phyloP scores from a whole-genome alignment of 2,888 invertebrate species.

The Pseudanteris insignis region DNA sequence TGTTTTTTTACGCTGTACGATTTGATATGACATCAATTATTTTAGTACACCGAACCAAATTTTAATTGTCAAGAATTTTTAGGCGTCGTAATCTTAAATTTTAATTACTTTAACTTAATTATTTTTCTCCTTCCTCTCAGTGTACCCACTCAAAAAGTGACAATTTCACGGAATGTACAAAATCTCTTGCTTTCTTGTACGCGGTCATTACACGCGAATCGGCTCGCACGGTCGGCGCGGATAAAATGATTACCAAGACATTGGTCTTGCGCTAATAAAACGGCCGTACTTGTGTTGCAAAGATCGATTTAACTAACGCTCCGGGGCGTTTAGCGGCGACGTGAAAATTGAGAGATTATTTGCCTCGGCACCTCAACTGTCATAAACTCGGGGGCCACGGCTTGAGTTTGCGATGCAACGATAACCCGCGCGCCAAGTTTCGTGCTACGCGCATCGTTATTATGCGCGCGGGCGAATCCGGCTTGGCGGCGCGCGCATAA shows the following conservation, averaged over 20 bases:
- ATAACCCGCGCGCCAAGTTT: conserved; percentile 1
- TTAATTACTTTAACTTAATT: no score
- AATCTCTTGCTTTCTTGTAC: no score
- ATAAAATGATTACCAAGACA: conserved; percentile 23
- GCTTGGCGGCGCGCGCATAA: conserved; percentile 12
- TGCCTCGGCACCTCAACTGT: conserved; percentile 7
- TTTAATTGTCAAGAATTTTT: no score
- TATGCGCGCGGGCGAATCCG: conserved; percentile 5
- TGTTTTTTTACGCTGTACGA: no score
- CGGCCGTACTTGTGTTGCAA: conserved; percentile 7
- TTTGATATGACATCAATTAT: no score
- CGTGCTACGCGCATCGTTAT: conserved; percentile 4
- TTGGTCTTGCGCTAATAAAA: conserved; percentile 15
- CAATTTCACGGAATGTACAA: no score
- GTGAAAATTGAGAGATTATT: conserved; percentile 18
- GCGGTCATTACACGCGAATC: no score
- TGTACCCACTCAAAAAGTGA: no score
- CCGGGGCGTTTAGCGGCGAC: conserved; percentile 13
- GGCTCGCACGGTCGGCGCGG: neutral
- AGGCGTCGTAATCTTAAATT: no score
- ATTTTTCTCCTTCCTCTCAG: no score
- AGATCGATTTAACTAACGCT: conserved; percentile 20
- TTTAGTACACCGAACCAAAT: no score
- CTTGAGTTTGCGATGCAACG: neutral
- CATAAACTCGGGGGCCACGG: conserved; percentile 4